A percentile compares a stretch with the other conserved stretches of the same genome.
Conservation (phyloP, 2,888 invertebrate genomes). For the Desoria tigrina region DNA sequence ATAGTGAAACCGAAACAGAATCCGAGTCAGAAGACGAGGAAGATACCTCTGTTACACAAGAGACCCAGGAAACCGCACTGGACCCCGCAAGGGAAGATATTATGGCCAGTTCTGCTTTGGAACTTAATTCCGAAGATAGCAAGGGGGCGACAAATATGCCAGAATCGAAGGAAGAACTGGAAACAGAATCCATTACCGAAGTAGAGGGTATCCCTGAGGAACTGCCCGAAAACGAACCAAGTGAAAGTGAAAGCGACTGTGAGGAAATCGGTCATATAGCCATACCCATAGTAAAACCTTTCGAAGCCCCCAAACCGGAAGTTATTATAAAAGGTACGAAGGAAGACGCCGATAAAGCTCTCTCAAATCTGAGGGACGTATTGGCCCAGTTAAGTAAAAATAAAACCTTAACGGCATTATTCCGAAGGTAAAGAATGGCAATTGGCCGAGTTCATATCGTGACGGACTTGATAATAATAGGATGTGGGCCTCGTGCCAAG, state of each 20-base stretch:
- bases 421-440: not conserved
- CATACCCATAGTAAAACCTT: not conserved
- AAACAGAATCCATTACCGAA: constrained; percentile 1
- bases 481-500: too few species aligned
- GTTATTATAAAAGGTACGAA: constrained; percentile 15
- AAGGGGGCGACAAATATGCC: not conserved
- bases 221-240: too few species aligned
- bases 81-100: too few species aligned
- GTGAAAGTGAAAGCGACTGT: not conserved
- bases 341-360: constrained; percentile 36
- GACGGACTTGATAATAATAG: too few species aligned
- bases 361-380: constrained; percentile 29
- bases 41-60: not conserved
- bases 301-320: constrained; percentile 6
- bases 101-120: too few species aligned
- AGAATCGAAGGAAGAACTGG: not conserved
- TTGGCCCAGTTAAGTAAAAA: constrained; percentile 23
- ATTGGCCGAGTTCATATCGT: too few species aligned
- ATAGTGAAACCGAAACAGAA: constrained; percentile 8
- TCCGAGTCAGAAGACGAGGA: not conserved
- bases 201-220: not conserved
- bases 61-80: not conserved
- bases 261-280: not conserved
- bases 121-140: not conserved
- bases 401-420: not conserved